Base-by-base conservation (phyloP, 2,888 invertebrate species). In the Meteorus cinctellus region DNA sequence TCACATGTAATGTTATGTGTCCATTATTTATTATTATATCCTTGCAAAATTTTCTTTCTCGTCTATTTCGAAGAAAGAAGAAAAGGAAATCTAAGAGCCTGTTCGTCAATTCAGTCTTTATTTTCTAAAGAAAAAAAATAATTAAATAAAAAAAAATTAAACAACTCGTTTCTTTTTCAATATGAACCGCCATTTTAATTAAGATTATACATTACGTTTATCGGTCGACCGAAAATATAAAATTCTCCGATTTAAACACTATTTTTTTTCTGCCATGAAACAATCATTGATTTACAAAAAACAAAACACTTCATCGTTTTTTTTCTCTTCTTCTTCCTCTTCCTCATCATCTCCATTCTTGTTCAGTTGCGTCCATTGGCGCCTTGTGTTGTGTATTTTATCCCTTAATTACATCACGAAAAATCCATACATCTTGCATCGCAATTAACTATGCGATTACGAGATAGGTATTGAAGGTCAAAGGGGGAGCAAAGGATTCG, bases 371-470 rank as follows among this genome's bases (percentile, higher is more conserved):
- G 19, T 55, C 19, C 19, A 55, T 55, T 55, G 19, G 19, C 55
- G 55, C 55, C 19, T 55, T 19, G 55, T 55, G 4, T 55, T 55
- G 19, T 19, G 14, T 70, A 73, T 74, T 65, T 76, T 73, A 19
- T 72, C 36, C 70, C 60, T 27, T 67, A 72, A 48, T 74, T 45
- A 59, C 14, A 68, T 66, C 65, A 70, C 63, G 78, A 78, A 81
- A 77, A 80, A 84, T 85, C 86, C 85, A 87, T 84, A 87, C 86
- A 87, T 85, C 86, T 87, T 87, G 87, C 85, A 87, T 85, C 83
- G 80, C 79, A 82, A 83, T 59, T 41, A 83, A 83, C 79, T 81
- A 84, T 82, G 81, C 84, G 82, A 81, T 80, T 81, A 83, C 80
- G 79, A 83, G 83, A 84, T 80, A 81, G 78, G 78, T 76, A 77